Evolutionary conservation across 2,797 vertebrate genomes (phyloP), one percentile per base, ranked within the genome.

Genomic region (Acipenser oxyrinchus): DNA sequence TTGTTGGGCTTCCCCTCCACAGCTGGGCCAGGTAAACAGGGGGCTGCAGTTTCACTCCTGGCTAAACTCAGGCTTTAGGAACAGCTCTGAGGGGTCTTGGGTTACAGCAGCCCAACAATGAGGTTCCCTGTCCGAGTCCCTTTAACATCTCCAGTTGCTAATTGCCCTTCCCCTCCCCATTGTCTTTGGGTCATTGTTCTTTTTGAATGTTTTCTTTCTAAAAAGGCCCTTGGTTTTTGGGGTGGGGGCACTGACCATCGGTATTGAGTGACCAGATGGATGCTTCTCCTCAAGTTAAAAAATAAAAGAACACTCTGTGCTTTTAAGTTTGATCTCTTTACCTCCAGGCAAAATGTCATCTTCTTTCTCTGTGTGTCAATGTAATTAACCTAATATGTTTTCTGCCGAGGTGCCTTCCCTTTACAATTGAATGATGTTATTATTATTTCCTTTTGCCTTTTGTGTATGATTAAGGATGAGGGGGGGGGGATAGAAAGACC

Each of bases 81-180:
- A 55, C 70, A 67, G 72, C 71, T 71, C 72, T 67, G 67, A 57
- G 60, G 55, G 69, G 67, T 71, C 64, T 78, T 72, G 69, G 70
- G 73, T 78, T 79, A 76, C 76, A 69, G 68, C 58, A 60, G 67
- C 62, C 72, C 71, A 74, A 76, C 74, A 77, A 69, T 75, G 65
- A 65, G 70, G 12, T 67, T 37, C 64, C 67, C 68, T 74, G 55
- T 58, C 55, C 55, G 1, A n/a, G 55, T 13, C 11, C 13, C 55
- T 58, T 58, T 13, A 11, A 58, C 55, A 58, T 10, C 55, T 12
- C 55, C 73, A 77, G 76, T 78, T 74, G 73, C 72, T 69, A 78
- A 71, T 65, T 70, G 73, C 76, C 72, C 74, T 72, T 13, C 55
- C 11, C 71, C 72, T 70, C 66, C 72, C 62, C 52, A 77, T 78